phyloP scores from a whole-genome alignment of 2,888 invertebrate species.

The Anthrax anthrax region DNA sequence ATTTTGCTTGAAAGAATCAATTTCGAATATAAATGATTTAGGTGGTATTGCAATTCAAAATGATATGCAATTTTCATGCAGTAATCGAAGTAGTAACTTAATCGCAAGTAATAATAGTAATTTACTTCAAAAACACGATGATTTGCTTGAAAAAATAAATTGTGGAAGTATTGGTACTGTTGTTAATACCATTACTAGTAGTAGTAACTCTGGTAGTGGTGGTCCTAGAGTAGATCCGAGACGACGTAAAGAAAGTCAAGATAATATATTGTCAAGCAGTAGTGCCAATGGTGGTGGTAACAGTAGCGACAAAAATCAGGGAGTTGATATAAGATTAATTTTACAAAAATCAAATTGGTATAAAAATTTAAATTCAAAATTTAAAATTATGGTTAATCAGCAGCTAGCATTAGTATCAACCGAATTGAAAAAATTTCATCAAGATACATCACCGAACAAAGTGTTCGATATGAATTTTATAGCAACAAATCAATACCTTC shows the following conservation, averaged over 20 bases:
- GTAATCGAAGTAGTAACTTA: not conserved
- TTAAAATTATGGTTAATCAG: conserved; percentile 56
- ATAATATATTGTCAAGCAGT: not conserved
- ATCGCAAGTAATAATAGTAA: not conserved
- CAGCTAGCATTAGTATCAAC: conserved; percentile 48
- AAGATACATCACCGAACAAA: conserved; percentile 41
- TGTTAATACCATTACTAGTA: not conserved
- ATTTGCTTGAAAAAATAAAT: not conserved
- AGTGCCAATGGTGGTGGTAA: conserved; percentile 7
- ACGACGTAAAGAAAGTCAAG: conserved; percentile 21
- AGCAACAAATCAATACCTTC: conserved; percentile 38
- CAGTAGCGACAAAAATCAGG: not conserved
- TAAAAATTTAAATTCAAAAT: conserved; percentile 53
- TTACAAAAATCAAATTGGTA: conserved; percentile 56
- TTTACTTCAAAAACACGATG: not conserved
- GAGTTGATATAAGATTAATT: conserved; percentile 44
- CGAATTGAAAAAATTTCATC: conserved; percentile 45
- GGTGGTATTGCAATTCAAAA: not conserved
- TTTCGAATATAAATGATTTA: conserved; percentile 25
- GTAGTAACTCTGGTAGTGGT: not conserved
- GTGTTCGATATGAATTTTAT: conserved; percentile 40
- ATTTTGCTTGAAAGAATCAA: conserved; percentile 46
- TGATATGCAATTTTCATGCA: not conserved
- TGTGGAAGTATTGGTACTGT: not conserved
- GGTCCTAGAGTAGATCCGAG: conserved; percentile 27